Base-by-base conservation (phyloP, 2,113 vertebrate genomes). In the Cebidichthys violaceus region DNA sequence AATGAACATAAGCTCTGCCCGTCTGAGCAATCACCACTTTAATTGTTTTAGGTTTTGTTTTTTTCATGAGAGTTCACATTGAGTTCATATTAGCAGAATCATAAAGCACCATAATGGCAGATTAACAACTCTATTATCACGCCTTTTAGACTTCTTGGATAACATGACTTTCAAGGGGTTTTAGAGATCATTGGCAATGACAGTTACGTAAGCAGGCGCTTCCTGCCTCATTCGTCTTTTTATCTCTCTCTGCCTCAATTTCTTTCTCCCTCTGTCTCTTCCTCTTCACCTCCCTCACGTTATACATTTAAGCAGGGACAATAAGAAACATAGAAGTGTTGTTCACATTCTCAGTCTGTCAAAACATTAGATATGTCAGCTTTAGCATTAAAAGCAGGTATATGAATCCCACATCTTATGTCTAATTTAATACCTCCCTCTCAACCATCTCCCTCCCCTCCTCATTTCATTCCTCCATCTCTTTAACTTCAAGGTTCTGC, bases 151-250 rank as follows among this genome's bases (percentile, higher is more conserved):
- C 81, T 68, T 55, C 64, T 61, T 14, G 17, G 24, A 59, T 69
- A 66, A 54, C 35, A 33, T 43, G 57, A 76, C 75, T 74, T 82
- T 88, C 7, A 71, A 20, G n/a, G 24, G 27, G 15, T 41, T 60
- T 60, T 61, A 33, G 64, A 66, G 76, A 71, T 52, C n/a, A 31
- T 52, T 41, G 50, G 47, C 82, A 87, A 75, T 77, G 79, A 70
- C 70, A 39, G 59, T 89, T 91, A 82, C 41, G 2, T 82, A 90
- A 89, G 47, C 64, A 66, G 31, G 13, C 18, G 24, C 70, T 66
- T 79, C 39, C 64, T 77, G 82, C 70, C 75, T 86, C 75, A 84
- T 88, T 81, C 81, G 68, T 62, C 79, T 84, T 65, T 57, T 35
- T 24, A 22, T 61, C 78, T 52, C 72, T 33, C 33, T 76, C 22